Percentiles rank a stretch among this genome's conserved stretches.
These are phyloP conservation scores for Limosa lapponica DNA, from an alignment of 2,797 vertebrate genomes.

Conservation along the genomic window DNA sequence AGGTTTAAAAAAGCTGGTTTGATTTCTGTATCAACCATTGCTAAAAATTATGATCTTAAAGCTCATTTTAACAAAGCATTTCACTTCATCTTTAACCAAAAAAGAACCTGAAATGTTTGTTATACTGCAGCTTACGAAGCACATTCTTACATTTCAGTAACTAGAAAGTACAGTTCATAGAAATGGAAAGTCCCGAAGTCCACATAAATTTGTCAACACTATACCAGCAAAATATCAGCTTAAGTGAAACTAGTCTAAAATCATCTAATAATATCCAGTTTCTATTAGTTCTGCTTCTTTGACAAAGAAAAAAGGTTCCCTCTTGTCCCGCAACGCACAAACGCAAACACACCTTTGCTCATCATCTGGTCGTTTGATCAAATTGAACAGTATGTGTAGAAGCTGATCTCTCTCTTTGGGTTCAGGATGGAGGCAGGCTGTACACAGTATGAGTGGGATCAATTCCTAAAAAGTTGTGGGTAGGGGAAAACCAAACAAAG, in stretches of 20 bases:
- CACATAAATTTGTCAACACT: background rate
- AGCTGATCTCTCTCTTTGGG: conserved; percentile 98
- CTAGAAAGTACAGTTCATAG: background rate
- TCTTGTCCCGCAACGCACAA: background rate
- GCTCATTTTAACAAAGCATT: background rate
- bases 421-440: conserved; percentile 97
- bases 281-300: background rate
- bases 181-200: background rate
- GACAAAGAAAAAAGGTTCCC: background rate
- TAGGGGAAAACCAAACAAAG: conserved; percentile 55
- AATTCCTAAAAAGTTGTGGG: conserved; percentile 83
- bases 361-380: conserved; percentile 97
- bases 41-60: background rate
- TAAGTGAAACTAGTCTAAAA: background rate
- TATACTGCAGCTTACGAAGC: background rate
- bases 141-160: background rate
- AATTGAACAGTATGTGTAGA: conserved; percentile 97
- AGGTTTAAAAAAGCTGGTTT: background rate
- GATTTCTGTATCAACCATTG: background rate
- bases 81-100: background rate
- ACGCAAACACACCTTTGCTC: conserved; percentile 89
- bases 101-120: background rate
- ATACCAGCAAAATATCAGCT: background rate
- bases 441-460: conserved; percentile 98
- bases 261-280: background rate